phyloP scores from a whole-genome alignment of 2,797 vertebrate species.

The Halcyon leucocephala region DNA sequence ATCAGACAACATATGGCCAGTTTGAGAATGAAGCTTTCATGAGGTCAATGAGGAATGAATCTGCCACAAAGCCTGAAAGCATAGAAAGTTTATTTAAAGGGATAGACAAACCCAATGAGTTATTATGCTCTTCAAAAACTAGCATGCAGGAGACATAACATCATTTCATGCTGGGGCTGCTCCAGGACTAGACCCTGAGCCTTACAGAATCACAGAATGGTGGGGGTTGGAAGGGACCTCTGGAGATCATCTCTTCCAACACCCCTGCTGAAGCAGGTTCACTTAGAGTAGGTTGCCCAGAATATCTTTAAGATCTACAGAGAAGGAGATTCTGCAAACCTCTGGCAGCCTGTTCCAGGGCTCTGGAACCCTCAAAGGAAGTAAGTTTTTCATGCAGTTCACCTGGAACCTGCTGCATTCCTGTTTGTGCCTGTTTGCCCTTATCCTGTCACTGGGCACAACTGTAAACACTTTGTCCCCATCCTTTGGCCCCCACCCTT shows the following conservation, averaged over 20 bases:
- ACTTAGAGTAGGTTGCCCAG: too few species aligned
- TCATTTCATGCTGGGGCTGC: neutral
- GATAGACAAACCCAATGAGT: neutral
- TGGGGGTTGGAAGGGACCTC: too few species aligned
- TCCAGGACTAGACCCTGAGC: neutral
- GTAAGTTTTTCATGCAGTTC: too few species aligned
- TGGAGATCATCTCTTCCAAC: too few species aligned
- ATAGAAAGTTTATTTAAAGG: neutral
- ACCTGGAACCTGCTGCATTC: too few species aligned
- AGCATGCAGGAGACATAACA: neutral
- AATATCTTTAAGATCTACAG: too few species aligned
- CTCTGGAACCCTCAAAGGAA: too few species aligned
- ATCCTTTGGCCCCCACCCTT: neutral
- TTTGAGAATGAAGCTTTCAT: neutral
- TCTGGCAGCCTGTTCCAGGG: too few species aligned
- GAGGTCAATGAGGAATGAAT: neutral
- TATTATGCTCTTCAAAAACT: neutral
- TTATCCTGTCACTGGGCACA: too few species aligned
- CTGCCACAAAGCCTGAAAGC: neutral
- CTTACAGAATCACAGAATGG: neutral
- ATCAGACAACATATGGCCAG: slow-evolving; percentile 26
- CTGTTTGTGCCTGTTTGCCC: too few species aligned
- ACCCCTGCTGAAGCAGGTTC: too few species aligned
- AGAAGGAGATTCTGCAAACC: too few species aligned
- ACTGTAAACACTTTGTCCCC: neutral